Evolutionary conservation across 2,797 vertebrate genomes (phyloP), one percentile per base, ranked within the genome.

Genomic region (Loriculus beryllinus): DNA sequence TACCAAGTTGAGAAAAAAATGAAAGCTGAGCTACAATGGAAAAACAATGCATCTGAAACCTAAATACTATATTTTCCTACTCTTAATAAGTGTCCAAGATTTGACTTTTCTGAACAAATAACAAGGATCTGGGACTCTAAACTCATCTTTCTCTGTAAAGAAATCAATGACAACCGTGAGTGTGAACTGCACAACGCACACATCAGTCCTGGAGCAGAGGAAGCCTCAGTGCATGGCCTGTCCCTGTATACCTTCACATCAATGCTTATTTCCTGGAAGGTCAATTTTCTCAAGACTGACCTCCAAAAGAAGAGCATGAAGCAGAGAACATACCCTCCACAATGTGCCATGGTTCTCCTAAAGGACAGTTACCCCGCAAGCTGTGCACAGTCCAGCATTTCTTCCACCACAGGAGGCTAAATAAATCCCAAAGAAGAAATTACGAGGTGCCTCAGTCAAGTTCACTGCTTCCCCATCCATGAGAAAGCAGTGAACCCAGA

Each of bases 381-480:
- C 54, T 51, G 35, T 4, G 3, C n/a, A 63, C 14, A 21, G 3
- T 17, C n/a, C 5, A 28, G 6, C 1, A 2, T 68, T 83, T 83
- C 78, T 85, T 70, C 47, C 76, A 59, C 23, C 35, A 23, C 25
- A 35, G 28, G 9, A 59, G 16, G 7, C 20, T 70, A 65, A 76
- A 40, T 70, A 69, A 76, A 47, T 12, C 35, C 35, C 29, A 35
- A 14, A 51, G 26, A 52, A 3, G 48, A 14, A 52, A 49, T 26
- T 26, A 26, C 9, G 9, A 49, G 12, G 12, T 10, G 2, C 65
- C 20, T 23, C 18, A 75, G 65, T 71, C 31, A 35, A 0, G 0
- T 48, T 63, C 1, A 1, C 28, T 48, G 25, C 22, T 17, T 70
- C 14, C 14, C 87, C 45, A 39, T 42, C 35, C 2, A 0, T 69